Evolutionary conservation across 2,113 vertebrate genomes (phyloP).

Genomic region (Semnornis frantzii): DNA sequence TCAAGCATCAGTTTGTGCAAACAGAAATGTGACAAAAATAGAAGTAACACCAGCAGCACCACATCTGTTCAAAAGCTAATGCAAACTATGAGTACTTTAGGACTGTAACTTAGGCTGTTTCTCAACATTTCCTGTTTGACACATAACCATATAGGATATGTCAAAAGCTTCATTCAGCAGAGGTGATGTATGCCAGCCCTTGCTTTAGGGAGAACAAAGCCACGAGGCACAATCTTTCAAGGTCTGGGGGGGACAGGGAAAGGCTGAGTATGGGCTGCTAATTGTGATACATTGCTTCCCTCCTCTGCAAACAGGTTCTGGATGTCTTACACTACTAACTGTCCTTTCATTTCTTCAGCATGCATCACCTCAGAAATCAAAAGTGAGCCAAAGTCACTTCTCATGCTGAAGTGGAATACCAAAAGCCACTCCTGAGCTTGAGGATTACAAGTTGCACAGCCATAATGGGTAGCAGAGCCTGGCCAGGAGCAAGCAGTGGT

Average conservation of each 20-base stretch:
- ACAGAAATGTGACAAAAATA: conserved; percentile 75
- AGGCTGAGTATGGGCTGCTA: not conserved
- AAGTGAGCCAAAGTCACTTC: not conserved
- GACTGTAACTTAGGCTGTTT: conserved; percentile 75
- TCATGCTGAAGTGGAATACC: not conserved
- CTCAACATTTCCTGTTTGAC: conserved; percentile 76
- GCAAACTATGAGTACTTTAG: conserved; percentile 32
- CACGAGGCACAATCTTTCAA: conserved; percentile 26
- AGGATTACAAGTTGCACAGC: not conserved
- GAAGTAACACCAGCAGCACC: conserved; percentile 25
- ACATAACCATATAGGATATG: conserved; percentile 76
- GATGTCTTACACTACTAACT: not conserved
- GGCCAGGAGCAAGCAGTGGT: not conserved
- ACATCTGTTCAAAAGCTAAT: conserved; percentile 49
- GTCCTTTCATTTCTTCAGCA: not conserved
- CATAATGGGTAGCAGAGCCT: not conserved
- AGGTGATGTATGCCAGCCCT: conserved; percentile 41
- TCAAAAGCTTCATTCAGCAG: conserved; percentile 64
- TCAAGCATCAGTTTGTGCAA: conserved; percentile 79
- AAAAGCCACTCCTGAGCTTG: not conserved
- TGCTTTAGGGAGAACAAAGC: conserved; percentile 50
- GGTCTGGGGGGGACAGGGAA: not conserved
- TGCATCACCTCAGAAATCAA: not conserved
- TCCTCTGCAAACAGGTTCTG: conserved; percentile 1
- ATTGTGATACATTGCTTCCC: conserved; percentile 65